Evolutionary conservation across 2,888 invertebrate species (phyloP).

Genomic region (Mechanitis messenoides): DNA sequence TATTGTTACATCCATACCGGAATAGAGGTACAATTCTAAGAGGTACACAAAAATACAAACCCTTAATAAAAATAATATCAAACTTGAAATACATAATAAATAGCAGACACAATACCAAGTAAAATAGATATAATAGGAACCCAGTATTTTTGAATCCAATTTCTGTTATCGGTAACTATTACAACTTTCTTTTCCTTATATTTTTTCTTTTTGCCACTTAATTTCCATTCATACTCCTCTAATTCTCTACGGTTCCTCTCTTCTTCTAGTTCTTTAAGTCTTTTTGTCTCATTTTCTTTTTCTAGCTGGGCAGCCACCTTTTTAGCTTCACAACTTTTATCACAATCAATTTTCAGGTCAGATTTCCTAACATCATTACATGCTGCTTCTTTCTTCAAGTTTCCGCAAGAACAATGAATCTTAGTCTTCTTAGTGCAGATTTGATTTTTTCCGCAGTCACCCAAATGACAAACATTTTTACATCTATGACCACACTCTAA

Average conservation of each 20-base stretch:
- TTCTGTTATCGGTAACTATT: conserved; percentile 62
- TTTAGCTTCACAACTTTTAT: conserved; percentile 79
- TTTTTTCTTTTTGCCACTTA: conserved; percentile 80
- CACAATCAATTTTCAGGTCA: conserved; percentile 75
- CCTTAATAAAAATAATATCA: conserved; percentile 11
- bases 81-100: conserved; percentile 37
- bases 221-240: conserved; percentile 86
- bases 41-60: too few relatives aligned
- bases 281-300: conserved; percentile 74
- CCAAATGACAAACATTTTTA: conserved; percentile 83
- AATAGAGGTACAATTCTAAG: too few relatives aligned
- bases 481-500: conserved; percentile 91
- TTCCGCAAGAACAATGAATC: conserved; percentile 85
- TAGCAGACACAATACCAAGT: conserved; percentile 41
- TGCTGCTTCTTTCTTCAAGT: conserved; percentile 82
- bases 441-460: conserved; percentile 80
- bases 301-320: conserved; percentile 72
- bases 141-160: conserved; percentile 63
- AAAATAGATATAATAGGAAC: conserved; percentile 52
- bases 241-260: conserved; percentile 83
- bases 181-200: conserved; percentile 66
- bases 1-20: too few relatives aligned
- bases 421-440: conserved; percentile 88
- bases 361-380: conserved; percentile 78
- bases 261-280: conserved; percentile 78